Evolutionary conservation across 2,113 vertebrate species (phyloP), one percentile per base, ranked within the genome.

Genomic region (Trogon surrucura): DNA sequence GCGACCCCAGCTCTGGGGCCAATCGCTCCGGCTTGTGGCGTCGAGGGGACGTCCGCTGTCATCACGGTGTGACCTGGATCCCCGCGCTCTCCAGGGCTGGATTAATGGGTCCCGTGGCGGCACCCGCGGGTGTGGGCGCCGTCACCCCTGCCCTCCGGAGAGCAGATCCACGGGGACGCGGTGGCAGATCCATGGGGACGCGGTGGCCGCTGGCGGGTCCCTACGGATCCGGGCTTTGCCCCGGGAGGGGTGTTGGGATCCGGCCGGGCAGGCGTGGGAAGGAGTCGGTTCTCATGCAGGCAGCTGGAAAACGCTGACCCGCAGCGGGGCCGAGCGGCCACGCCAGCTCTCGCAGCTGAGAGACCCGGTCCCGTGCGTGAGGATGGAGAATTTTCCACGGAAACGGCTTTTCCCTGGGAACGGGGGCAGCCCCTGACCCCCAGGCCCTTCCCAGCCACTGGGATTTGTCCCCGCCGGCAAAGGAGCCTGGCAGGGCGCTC

Each of bases 351-450:
- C 1, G 2, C 16, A 2, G 66, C 66, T 2, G 17, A 45, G 36
- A 8, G 22, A 2, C 13, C 26, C 0, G 21, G 62, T 54, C 67
- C 54, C 0, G 4, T 1, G 4, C 1, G 1, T 8, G 0, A 0
- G 2, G 56, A 69, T 51, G 23, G 89, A 95, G 85, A 56, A 91
- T 91, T 92, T 95, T 92, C 96, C 72, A 0, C 3, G 14, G 95
- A 65, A 84, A 8, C 1, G 2, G 48, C 71, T 50, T 17, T 44
- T 75, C 61, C 57, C 81, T 47, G 84, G 69, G 36, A 51, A 60
- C 0, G 3, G 56, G 79, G 64, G 12, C 41, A 54, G 14, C 5
- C 13, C 34, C 45, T 47, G 77, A 25, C 66, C 91, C 62, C 50
- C 3, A 1, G 14, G 19, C 57, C 41, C 41, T 8, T 25, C 4